Base-by-base conservation (phyloP, 2,113 vertebrate species). In the Sclerurus mexicanus region DNA sequence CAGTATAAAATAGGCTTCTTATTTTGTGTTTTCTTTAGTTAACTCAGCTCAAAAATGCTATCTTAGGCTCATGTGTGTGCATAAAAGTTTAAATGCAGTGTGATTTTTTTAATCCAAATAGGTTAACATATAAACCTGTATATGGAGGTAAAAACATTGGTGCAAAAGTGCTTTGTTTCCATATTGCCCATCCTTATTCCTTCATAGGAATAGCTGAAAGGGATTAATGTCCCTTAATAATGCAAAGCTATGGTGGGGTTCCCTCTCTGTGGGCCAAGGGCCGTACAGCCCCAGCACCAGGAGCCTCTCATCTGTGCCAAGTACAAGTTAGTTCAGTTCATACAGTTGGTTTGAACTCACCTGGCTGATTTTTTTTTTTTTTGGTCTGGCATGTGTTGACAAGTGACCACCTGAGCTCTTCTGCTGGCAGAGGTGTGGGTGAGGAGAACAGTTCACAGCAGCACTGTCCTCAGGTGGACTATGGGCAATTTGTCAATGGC, bases 371-470 rank as follows among this genome's bases (percentile, higher is more conserved):
- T 64, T 46, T 17, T 40, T 40, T 40, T 40, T 46, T 17, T 40
- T 40, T 40, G 9, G 18, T 46, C 44, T 46, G 44, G 44, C 44
- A 46, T 19, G 44, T 46, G 44, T 46, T 46, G 44, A 46, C 14
- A 63, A 47, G 31, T 24, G 62, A 85, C 47, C 39, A 68, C 52
- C 49, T 83, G 71, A 68, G 71, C 55, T 85, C 31, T 50, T 78
- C 47, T 58, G 31, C 8, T 19, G 73, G 46, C 44, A 58, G 49
- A 87, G 40, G 73, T 53, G 37, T 52, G 69, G 64, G 30, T 55
- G 42, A 40, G 63, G 49, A 96, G 74, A 82, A 28, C 42, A 53
- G 60, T 59, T 94, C 46, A 44, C 30, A 95, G 82, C 50, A 67
- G 59, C 25, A 2, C 22, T 87, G 46, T 64, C 69, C 42, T 78